These are phyloP conservation scores for Graphium colonna DNA, from an alignment of 2,888 invertebrate species.

Conservation along the genomic window DNA sequence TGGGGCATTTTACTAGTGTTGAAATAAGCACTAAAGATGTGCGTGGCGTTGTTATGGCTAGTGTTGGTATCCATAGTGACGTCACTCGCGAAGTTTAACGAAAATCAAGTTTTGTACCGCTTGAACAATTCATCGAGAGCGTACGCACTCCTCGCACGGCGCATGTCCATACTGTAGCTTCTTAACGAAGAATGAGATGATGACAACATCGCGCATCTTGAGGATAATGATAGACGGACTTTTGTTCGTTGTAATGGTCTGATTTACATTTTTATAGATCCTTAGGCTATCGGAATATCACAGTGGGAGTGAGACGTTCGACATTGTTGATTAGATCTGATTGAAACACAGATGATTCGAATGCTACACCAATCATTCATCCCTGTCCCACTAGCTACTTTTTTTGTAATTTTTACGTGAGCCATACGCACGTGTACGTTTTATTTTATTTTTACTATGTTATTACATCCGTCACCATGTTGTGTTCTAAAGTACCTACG, in stretches of 20 bases:
- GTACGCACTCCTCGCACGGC: slow-evolving; percentile 11
- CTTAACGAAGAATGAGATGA: slow-evolving; percentile 49
- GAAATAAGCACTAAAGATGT: slow-evolving; percentile 46
- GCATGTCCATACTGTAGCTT: slow-evolving; percentile 50
- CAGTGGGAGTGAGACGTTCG: slow-evolving; percentile 23
- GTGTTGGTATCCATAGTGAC: slow-evolving; percentile 24
- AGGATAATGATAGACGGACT: no score
- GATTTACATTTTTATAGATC: slow-evolving; percentile 56
- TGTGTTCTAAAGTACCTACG: no score
- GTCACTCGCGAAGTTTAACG: slow-evolving; percentile 14
- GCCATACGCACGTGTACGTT: no score
- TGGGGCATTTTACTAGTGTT: slow-evolving; percentile 51
- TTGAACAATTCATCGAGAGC: slow-evolving; percentile 12
- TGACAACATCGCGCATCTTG: slow-evolving; percentile 46
- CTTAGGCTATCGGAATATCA: slow-evolving; percentile 24
- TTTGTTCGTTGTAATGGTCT: no score
- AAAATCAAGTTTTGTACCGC: slow-evolving; percentile 9
- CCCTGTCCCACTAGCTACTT: no score
- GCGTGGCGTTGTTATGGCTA: no score
- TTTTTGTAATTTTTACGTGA: no score
- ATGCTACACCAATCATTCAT: no score
- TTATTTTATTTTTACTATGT: no score
- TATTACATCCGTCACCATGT: no score
- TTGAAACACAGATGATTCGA: no score
- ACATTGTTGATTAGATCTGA: slow-evolving; percentile 23